A percentile compares a stretch with the other conserved stretches of the same genome.
phyloP scores from a whole-genome alignment of 2,888 invertebrate genomes.

The Platypus cylindrus region DNA sequence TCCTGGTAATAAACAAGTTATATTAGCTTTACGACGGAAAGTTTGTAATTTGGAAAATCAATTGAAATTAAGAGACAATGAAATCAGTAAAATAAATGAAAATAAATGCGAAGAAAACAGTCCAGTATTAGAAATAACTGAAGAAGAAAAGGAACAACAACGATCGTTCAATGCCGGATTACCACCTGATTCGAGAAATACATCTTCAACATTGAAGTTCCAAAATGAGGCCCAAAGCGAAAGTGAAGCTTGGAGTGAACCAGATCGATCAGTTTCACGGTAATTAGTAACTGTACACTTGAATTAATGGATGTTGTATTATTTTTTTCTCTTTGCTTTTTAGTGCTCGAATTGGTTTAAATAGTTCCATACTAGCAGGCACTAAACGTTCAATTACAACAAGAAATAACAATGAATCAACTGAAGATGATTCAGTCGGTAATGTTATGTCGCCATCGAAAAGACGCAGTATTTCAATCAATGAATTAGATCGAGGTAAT shows the following conservation, averaged over 20 bases:
- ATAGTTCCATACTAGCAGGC: constrained; percentile 28
- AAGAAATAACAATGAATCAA: constrained; percentile 23
- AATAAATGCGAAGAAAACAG: constrained; percentile 12
- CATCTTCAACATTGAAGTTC: constrained; percentile 19
- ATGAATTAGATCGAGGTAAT: constrained; percentile 33
- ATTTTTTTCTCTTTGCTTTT: constrained; percentile 1
- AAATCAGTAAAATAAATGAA: constrained; percentile 24
- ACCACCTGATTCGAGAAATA: constrained; percentile 8
- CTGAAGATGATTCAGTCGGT: constrained; percentile 25
- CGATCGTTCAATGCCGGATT: too few species aligned
- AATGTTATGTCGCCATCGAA: constrained; percentile 13
- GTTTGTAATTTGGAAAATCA: constrained; percentile 32
- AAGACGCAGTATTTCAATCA: constrained; percentile 22
- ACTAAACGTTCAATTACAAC: constrained; percentile 18
- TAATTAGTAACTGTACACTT: constrained; percentile 3
- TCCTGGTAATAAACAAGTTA: constrained; percentile 21
- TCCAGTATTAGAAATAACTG: constrained; percentile 17
- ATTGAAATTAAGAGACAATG: constrained; percentile 30
- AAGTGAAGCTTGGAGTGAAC: constrained; percentile 80
- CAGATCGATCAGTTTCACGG: constrained; percentile 67
- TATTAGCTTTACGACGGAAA: constrained; percentile 29
- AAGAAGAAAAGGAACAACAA: constrained; percentile 6
- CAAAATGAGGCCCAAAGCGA: constrained; percentile 42
- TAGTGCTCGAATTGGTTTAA: constrained; percentile 58
- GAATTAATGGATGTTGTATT: too few species aligned